Percentiles rank a stretch among this genome's conserved stretches.
Evolutionary conservation across 2,113 vertebrate genomes (phyloP).

Genomic region (Lamprologus lemairii): DNA sequence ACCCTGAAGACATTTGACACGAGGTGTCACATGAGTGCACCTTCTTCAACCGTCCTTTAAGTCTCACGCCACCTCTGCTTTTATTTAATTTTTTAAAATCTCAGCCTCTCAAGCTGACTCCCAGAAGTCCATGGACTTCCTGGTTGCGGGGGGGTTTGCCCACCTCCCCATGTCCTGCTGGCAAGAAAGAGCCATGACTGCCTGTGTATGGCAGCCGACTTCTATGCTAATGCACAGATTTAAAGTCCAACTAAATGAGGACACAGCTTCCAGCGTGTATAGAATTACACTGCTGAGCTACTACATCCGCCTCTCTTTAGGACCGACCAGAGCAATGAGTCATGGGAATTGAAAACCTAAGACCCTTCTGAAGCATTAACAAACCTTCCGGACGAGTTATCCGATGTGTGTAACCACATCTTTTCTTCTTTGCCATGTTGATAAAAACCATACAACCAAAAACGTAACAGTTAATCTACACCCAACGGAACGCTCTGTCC

Average conservation of each 20-base stretch:
- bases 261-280: neutral
- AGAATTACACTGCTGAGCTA: slow-evolving; percentile 2
- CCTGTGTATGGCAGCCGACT: slow-evolving; percentile 20
- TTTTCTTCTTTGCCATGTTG: neutral
- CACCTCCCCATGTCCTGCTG: neutral
- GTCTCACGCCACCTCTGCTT: slow-evolving; percentile 7
- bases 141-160: slow-evolving; percentile 28
- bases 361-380: neutral
- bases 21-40: neutral
- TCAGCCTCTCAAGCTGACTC: slow-evolving; percentile 25
- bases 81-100: neutral
- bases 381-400: neutral
- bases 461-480: neutral
- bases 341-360: neutral
- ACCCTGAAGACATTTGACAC: neutral
- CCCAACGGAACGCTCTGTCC: neutral
- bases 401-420: neutral
- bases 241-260: slow-evolving; percentile 9
- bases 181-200: slow-evolving; percentile 9
- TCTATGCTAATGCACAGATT: slow-evolving; percentile 26
- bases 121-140: slow-evolving; percentile 54
- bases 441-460: neutral
- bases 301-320: neutral
- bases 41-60: neutral
- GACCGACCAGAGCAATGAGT: neutral